phyloP scores from a whole-genome alignment of 2,113 vertebrate species.

The Triplophysa siluroides region DNA sequence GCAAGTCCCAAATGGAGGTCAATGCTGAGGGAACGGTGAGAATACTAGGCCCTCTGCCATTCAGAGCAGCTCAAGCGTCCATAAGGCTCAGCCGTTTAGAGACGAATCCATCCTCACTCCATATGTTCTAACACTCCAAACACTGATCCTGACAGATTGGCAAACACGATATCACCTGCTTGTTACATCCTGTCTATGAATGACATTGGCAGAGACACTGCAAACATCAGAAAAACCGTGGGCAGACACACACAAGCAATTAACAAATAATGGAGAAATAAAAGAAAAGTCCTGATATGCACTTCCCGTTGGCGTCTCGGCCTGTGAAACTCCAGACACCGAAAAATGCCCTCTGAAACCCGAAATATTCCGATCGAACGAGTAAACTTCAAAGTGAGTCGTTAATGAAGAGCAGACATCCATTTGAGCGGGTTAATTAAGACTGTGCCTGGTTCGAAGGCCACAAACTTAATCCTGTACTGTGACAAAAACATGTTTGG shows the following conservation, averaged over 20 bases:
- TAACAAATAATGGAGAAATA: conserved; percentile 51
- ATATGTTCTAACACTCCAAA: conserved; percentile 7
- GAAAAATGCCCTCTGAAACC: conserved; percentile 48
- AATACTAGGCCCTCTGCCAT: conserved; percentile 13
- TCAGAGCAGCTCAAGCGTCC: not conserved
- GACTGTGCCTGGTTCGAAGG: conserved; percentile 44
- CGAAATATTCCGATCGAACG: conserved; percentile 48
- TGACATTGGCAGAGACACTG: not conserved
- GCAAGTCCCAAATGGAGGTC: conserved; percentile 41
- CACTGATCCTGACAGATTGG: conserved; percentile 7
- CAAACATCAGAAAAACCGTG: conserved; percentile 11
- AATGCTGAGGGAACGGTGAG: conserved; percentile 37
- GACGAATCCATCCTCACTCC: conserved; percentile 7
- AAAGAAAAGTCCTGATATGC: conserved; percentile 45
- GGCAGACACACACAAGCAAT: conserved; percentile 2
- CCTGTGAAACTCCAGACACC: conserved; percentile 56
- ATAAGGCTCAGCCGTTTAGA: conserved; percentile 11
- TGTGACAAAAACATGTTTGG: conserved; percentile 52
- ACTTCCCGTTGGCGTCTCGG: conserved; percentile 49
- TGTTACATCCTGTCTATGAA: not conserved
- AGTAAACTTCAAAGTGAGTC: conserved; percentile 55
- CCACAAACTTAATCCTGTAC: conserved; percentile 51
- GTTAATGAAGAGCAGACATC: conserved; percentile 57
- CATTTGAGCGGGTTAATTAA: conserved; percentile 54
- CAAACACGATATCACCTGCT: conserved; percentile 38